Conservation (phyloP, 2,113 vertebrate species). For the Grammomys dolichurus region DNA sequence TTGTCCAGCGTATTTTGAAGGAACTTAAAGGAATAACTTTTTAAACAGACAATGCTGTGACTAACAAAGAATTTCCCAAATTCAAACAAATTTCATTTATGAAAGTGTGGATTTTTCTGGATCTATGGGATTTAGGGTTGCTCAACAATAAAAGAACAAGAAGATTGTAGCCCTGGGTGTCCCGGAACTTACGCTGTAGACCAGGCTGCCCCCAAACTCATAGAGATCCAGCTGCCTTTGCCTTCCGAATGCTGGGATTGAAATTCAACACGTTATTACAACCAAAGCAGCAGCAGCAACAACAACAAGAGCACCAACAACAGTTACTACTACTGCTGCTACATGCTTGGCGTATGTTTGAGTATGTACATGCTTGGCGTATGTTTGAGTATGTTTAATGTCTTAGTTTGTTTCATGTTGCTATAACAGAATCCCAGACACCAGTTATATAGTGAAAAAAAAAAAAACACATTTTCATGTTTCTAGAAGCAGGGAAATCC, state of each 20-base stretch:
- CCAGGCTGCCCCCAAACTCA: not conserved
- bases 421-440: not conserved
- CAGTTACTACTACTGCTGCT: too few relatives aligned
- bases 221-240: not conserved
- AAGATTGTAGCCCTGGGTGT: not conserved
- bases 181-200: not conserved
- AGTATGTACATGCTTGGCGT: too few relatives aligned
- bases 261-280: not conserved
- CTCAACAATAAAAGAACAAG: not conserved
- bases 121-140: not conserved
- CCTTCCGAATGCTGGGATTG: not conserved
- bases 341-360: too few relatives aligned
- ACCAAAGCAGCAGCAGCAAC: not conserved
- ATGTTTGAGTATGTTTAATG: not conserved
- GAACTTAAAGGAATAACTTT: constrained; percentile 18
- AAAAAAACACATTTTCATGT: not conserved
- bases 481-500: not conserved
- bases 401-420: not conserved
- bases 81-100: not conserved
- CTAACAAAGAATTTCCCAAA: not conserved
- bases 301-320: rapidly evolving
- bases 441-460: not conserved
- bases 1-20: constrained; percentile 40
- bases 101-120: not conserved
- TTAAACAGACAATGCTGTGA: constrained; percentile 10